A percentile compares a stretch with the other conserved stretches of the same genome.
Conservation (phyloP, 1,140 invertebrate genomes). For the Neodiprion virginianus region DNA sequence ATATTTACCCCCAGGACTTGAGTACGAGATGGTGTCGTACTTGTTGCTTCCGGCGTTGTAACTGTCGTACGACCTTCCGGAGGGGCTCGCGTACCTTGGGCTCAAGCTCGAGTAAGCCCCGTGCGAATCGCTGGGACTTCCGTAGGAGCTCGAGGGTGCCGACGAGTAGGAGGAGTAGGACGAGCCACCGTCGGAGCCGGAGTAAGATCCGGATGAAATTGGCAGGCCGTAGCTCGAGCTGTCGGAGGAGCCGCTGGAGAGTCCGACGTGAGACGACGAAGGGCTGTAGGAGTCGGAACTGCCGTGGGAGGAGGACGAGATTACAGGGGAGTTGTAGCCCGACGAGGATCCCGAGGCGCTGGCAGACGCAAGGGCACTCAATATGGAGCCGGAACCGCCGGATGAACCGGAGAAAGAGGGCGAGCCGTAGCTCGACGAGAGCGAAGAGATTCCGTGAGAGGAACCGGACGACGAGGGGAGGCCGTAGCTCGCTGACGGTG, state of each 20-base stretch:
- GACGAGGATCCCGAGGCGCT: background rate
- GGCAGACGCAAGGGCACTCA: background rate
- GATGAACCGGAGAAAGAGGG: constrained; percentile 20
- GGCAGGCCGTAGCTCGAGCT: constrained; percentile 47
- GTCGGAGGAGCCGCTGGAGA: constrained; percentile 42
- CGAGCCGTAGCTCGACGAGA: background rate
- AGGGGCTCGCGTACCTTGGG: constrained; percentile 41
- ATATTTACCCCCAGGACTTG: constrained; percentile 44
- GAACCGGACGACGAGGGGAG: background rate
- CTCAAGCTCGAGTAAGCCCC: constrained; percentile 43
- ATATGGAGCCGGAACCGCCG: background rate
- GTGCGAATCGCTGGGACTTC: constrained; percentile 31
- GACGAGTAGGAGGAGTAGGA: constrained; percentile 22
- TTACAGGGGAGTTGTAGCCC: background rate
- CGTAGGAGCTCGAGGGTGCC: constrained; percentile 32
- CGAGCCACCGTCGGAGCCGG: constrained; percentile 15
- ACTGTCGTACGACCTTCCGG: constrained; percentile 37
- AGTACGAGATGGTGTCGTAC: constrained; percentile 60
- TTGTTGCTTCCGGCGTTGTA: constrained; percentile 29
- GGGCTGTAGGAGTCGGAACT: constrained; percentile 26
- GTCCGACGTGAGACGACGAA: constrained; percentile 29
- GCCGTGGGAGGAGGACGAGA: background rate
- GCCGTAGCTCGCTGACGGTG: background rate
- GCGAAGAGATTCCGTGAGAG: background rate
- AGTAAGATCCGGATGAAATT: constrained; percentile 38